Conservation (phyloP, 2,113 vertebrate species). For the Apeltes quadracus region DNA sequence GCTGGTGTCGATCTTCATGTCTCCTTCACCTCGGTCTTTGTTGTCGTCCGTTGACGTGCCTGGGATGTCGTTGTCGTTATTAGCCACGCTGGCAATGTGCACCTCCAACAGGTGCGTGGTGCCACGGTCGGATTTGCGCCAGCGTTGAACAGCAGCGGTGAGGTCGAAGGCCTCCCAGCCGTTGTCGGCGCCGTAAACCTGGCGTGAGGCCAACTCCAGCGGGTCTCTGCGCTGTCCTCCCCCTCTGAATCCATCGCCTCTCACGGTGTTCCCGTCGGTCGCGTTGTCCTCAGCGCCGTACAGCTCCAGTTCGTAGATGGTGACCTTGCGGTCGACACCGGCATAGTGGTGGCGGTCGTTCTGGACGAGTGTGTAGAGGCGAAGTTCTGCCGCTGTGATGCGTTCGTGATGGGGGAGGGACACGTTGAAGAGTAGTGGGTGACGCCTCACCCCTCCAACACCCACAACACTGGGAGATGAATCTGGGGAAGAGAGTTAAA, state of each 20-base stretch:
- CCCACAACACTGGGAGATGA: slow-evolving; percentile 80
- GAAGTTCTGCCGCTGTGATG: slow-evolving; percentile 90
- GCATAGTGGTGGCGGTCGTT: slow-evolving; percentile 86
- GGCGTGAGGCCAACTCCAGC: slow-evolving; percentile 86
- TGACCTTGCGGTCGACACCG: slow-evolving; percentile 90
- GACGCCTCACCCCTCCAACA: slow-evolving; percentile 83
- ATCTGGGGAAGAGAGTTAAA: slow-evolving; percentile 74
- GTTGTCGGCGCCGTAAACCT: slow-evolving; percentile 87
- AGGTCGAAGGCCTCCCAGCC: slow-evolving; percentile 96
- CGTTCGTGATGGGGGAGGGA: slow-evolving; percentile 93
- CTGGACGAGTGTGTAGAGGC: slow-evolving; percentile 92
- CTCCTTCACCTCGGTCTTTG: slow-evolving; percentile 73
- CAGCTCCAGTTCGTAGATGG: slow-evolving; percentile 85
- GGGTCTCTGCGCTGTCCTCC: slow-evolving; percentile 58
- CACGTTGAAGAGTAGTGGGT: slow-evolving; percentile 93
- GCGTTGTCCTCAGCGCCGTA: slow-evolving; percentile 42
- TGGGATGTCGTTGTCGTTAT: slow-evolving; percentile 37
- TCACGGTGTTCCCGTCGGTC: slow-evolving; percentile 38
- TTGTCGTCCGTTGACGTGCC: slow-evolving; percentile 64
- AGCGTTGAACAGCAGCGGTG: slow-evolving; percentile 85
- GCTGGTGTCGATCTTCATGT: slow-evolving; percentile 90
- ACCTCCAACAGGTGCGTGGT: slow-evolving; percentile 90
- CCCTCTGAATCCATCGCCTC: slow-evolving; percentile 31
- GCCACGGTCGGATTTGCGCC: slow-evolving; percentile 82
- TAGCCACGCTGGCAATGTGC: slow-evolving; percentile 85